Conservation (phyloP, 2,113 vertebrate species). For the Cariama cristata region DNA sequence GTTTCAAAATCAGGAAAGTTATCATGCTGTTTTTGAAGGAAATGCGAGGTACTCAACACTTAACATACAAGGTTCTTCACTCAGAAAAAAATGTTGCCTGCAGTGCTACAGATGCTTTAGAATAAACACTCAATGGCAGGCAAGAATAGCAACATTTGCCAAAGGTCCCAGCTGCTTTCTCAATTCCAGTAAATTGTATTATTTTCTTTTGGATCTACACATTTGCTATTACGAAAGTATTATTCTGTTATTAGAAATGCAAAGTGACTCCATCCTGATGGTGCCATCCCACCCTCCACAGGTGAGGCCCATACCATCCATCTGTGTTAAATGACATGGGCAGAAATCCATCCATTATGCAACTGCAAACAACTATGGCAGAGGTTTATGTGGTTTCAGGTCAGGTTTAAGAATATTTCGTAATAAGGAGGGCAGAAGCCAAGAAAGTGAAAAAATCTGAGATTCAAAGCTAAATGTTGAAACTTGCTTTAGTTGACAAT, state of each 20-base stretch:
- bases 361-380: background rate
- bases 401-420: background rate
- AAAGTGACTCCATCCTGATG: background rate
- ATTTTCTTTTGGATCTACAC: conserved; percentile 4
- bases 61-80: background rate
- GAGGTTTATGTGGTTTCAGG: background rate
- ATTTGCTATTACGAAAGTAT: background rate
- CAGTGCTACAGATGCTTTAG: conserved; percentile 52
- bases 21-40: conserved; percentile 15
- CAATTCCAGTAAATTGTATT: background rate
- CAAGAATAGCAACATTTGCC: conserved; percentile 49
- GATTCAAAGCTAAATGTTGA: background rate
- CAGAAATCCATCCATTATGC: background rate
- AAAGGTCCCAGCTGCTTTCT: conserved; percentile 54
- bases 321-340: background rate
- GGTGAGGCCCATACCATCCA: background rate
- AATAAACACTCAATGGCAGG: conserved; percentile 25
- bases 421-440: background rate
- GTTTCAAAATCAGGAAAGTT: background rate
- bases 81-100: conserved; percentile 38
- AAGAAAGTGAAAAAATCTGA: background rate
- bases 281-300: background rate
- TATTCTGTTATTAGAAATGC: background rate
- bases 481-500: background rate
- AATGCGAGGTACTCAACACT: background rate